Evolutionary conservation across 2,113 vertebrate genomes (phyloP).

Genomic region (Naja naja): DNA sequence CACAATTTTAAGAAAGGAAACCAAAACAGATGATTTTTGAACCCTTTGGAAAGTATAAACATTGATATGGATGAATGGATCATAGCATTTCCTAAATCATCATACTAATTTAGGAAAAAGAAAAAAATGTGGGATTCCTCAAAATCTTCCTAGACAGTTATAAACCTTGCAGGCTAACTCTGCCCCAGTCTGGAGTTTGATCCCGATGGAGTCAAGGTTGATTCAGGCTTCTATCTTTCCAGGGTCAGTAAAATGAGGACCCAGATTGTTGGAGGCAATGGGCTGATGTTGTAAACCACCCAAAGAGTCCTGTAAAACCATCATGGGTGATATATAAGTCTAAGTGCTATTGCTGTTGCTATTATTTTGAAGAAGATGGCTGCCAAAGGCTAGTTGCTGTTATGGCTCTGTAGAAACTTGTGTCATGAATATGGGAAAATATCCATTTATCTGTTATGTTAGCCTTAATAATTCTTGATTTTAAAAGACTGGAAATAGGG

Average conservation of each 20-base stretch:
- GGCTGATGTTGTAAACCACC: not conserved
- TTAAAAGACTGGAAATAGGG: not conserved
- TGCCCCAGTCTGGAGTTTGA: not conserved
- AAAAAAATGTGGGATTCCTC: not conserved
- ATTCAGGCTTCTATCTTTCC: not conserved
- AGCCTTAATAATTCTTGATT: not conserved
- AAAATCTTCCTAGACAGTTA: not conserved
- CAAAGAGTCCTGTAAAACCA: not conserved
- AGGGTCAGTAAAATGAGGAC: not conserved
- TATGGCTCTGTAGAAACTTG: not conserved
- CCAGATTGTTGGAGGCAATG: not conserved
- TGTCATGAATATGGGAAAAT: not conserved
- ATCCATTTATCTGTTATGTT: not conserved
- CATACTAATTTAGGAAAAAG: not conserved
- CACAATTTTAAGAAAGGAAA: not conserved
- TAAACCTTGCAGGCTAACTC: not conserved
- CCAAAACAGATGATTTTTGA: not conserved
- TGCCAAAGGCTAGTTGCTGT: not conserved
- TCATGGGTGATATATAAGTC: not conserved
- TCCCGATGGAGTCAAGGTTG: not conserved
- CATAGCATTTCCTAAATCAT: not conserved
- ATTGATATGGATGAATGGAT: not conserved
- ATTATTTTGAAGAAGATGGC: not conserved
- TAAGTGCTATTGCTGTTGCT: not conserved
- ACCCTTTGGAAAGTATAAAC: not conserved